Evolutionary conservation across 2,888 invertebrate genomes (phyloP), one percentile per base, ranked within the genome.

Genomic region (Apodemia mormo): DNA sequence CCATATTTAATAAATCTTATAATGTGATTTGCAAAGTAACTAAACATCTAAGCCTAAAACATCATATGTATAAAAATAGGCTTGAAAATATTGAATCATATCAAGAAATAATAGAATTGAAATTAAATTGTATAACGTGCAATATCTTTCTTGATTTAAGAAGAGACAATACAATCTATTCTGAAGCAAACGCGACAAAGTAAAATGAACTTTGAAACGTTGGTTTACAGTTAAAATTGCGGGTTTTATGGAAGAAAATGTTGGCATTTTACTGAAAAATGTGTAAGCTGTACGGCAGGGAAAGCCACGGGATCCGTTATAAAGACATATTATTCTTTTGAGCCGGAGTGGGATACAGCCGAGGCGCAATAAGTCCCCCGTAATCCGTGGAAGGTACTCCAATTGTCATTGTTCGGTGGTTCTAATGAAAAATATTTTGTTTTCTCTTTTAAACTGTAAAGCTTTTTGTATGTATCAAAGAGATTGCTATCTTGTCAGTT

Each of bases 321-420:
- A 92, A 92, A 92, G 92, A 92, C 90, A 89, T 92, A 92, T 92
- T 92, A 92, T 92, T 92, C 92, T 91, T 92, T 90, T 89, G 91
- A 91, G 76, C 84, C 82, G 82, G 83, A 85, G 80, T 80, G 80
- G 85, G 88, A 83, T 89, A 85, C 85, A 87, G 89, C 86, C 76
- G 83, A 82, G 81, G 81, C 85, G 87, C 86, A 86, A 88, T 88
- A 88, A 88, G 87, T 86, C 82, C 84, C 81, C 81, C 82, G 86
- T 92, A 91, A 92, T 92, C 92, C 88, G 78, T 75, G 83, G 81
- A 87, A 91, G 92, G 92, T 92, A 85, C 81, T 82, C 86, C 91
- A 88, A 89, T 90, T 88, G 83, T 85, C 85, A 84, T 85, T 86
- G 90, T 90, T 89, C 86, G 89, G 84, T 84, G 80, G 82, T 82